Evolutionary conservation across 1,140 invertebrate species (phyloP).

Genomic region (Camponotus pennsylvanicus): DNA sequence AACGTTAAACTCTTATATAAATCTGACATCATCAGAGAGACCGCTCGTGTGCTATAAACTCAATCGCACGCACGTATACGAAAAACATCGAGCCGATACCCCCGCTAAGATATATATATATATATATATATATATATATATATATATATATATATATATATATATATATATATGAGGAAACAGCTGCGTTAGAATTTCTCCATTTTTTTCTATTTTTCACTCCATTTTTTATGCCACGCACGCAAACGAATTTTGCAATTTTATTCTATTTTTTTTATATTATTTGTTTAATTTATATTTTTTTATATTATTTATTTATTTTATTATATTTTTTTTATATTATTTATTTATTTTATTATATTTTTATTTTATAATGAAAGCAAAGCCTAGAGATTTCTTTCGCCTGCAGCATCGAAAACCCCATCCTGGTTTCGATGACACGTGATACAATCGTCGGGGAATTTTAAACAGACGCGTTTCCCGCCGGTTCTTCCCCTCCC

Average conservation of each 20-base stretch:
- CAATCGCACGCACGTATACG: neutral
- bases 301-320: too few relatives aligned
- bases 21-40: conserved; percentile 52
- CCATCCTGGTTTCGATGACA: neutral
- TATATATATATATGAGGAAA: neutral
- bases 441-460: neutral
- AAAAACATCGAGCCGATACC: conserved; percentile 22
- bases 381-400: neutral
- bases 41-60: neutral
- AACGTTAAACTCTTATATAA: conserved; percentile 59
- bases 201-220: neutral
- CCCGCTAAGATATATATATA: neutral
- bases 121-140: too few relatives aligned
- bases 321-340: too few relatives aligned
- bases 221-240: too few relatives aligned
- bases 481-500: neutral
- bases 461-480: neutral
- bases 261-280: too few relatives aligned
- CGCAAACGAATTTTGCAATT: too few relatives aligned
- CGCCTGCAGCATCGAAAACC: neutral
- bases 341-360: too few relatives aligned
- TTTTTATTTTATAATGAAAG: neutral
- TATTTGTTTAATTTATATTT: too few relatives aligned
- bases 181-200: neutral
- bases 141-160: too few relatives aligned